Evolutionary conservation across 2,113 vertebrate genomes (phyloP), one percentile per base, ranked within the genome.

Genomic region (Pimephales promelas): DNA sequence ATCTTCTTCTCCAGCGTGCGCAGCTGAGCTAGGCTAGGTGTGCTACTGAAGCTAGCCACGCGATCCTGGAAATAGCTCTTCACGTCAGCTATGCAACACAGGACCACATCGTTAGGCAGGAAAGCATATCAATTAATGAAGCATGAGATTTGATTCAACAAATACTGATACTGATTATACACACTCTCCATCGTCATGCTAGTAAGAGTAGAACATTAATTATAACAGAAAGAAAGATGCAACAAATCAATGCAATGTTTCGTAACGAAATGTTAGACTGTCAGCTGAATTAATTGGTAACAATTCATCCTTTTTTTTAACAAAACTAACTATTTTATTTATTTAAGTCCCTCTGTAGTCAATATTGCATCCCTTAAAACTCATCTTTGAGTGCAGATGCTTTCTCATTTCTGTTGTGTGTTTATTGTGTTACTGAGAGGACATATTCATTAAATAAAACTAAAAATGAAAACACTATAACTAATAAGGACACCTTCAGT

Each of bases 1-100:
- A 95, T 62, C 74, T 92, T 92, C 88, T 22, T 92, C 89, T 95
- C 95, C 81, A 94, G 81, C 18, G 87, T 56, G 11, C 90, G 87
- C 9, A 94, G 72, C 82, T 91, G 84, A 24, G 80, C 78, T 75
- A 95, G 88, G 57, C 89, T 92, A 83, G 91, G 57, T 1, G 79
- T 72, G 0, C 89, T 91, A 62, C 43, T 91, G 34, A 90, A 87
- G 62, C 81, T 88, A 34, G 89, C 87, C 10, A 95, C 77, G 49
- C 26, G 86, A 22, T 92, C 91, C 82, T 90, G 91, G 20, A 95
- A 83, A 86, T 56, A 91, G 86, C 92, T 90, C 90, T 91, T 93
- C 80, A 95, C 83, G 56, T 85, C 86, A 59, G 80, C 94, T 95
- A 84, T 56, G 54, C 85, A 34, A 85, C 76, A 47, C 59, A 18